Base-by-base conservation (phyloP, 2,113 vertebrate species). In the Oncorhynchus mykiss region DNA sequence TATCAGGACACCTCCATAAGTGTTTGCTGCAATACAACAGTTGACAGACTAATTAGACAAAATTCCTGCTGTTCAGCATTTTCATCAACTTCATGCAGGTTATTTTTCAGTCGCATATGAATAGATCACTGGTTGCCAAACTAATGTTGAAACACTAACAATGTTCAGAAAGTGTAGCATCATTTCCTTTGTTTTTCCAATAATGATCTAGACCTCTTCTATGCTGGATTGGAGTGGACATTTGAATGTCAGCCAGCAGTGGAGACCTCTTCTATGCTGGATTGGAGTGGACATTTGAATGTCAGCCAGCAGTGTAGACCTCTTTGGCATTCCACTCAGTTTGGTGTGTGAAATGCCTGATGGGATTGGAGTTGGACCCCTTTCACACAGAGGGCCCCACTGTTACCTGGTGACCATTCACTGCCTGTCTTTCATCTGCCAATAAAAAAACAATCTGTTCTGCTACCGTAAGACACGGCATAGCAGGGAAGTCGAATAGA, bases 241-340 rank as follows among this genome's bases (percentile, higher is more conserved):
- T 39, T 64, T 85, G 67, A 82, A 86, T 72, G 64, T 66, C 64
- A 77, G 75, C 77, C 68, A 73, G 34, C 25, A 74, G 5, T 45
- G 72, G 22, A 54, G 51, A 18, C 12, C 49, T 80, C 62, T 2
- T 0, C 76, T 39, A 34, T 59, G 59, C 51, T 34, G 22, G 67
- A 70, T 67, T 27, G 74, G 59, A 82, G 68, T 71, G 73, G 22
- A 74, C 0, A 18, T 39, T 64, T 85, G 67, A 82, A 86, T 72
- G 64, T 66, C 64, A 77, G 75, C 77, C 68, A 73, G 34, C 25
- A 74, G 5, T 45, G 72, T 49, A 22, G n/a, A 59, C 22, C 49
- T 51, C 9, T 57, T 18, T 57, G 49, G 16, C 45, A 51, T 64
- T 81, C 6, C 34, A 74, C 51, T 45, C 18, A 16, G 5, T 48